Base-by-base conservation (phyloP, 2,797 vertebrate species). In the Bovichtus diacanthus region DNA sequence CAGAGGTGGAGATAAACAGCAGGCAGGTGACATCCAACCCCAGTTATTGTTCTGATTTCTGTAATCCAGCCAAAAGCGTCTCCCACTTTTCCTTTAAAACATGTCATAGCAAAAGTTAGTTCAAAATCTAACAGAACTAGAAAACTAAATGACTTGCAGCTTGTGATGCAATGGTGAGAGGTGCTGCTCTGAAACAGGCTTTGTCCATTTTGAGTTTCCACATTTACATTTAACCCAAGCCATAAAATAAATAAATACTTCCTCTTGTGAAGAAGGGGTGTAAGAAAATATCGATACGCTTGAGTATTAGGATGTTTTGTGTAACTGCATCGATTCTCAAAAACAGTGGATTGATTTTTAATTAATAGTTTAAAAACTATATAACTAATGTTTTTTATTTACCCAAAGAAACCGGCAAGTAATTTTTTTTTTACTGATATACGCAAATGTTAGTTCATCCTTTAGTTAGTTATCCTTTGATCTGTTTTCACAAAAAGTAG, bases 1-100 rank as follows among this genome's bases (percentile, higher is more conserved):
- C 88, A 87, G 90, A 94, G 87, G 82, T 88, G 89, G 85, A 91
- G 83, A 83, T 86, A 82, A 83, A 91, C 88, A 88, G 91, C 89
- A 90, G 90, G 83, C 93, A 95, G 95, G 95, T 95, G 94, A 95
- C 79, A 55, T 86, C 72, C 83, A 76, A 86, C 76, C 53, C 76
- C 72, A 76, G 74, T 70, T 63, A 66, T 85, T 44, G 70, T 76
- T 87, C 81, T 91, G 82, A 83, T 89, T 90, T 83, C 76, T 84
- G 73, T 74, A 81, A n/a, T 78, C 54, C 87, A 88, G 85, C 65
- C 76, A 89, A 31, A n/a, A 88, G 79, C 87, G 86, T 88, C 84
- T 87, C 62, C n/a, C 31, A 53, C 56, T 54, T 85, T 58, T 51
- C 18, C 27, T 71, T 41, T 29, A 74, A 69, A 60, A 56, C 46